Percentiles rank a stretch among this genome's conserved stretches.
Evolutionary conservation across 2,888 invertebrate genomes (phyloP).

Genomic region (Drosophila pseudotalamancana): DNA sequence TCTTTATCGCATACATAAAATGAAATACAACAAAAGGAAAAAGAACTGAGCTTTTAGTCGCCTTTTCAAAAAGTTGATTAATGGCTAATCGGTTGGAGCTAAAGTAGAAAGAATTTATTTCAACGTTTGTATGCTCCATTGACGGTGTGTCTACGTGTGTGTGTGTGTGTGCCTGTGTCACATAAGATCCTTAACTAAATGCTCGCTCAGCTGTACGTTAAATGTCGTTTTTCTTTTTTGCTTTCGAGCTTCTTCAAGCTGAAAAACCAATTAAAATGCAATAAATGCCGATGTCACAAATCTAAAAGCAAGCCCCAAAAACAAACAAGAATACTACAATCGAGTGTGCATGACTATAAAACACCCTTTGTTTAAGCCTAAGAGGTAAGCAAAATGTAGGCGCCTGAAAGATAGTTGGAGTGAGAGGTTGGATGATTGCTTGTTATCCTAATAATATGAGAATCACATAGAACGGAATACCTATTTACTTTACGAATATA

Average conservation of each 20-base stretch:
- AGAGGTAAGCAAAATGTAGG: not conserved
- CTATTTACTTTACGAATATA: too few species aligned
- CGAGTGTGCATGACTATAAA: not conserved
- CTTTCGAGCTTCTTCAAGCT: conserved; percentile 54
- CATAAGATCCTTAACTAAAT: conserved; percentile 34
- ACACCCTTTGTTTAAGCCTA: not conserved
- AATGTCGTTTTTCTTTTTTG: conserved; percentile 29
- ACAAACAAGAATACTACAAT: conserved; percentile 11
- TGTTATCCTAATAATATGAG: not conserved
- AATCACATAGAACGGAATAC: not conserved
- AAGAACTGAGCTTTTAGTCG: conserved; percentile 27
- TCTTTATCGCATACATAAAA: conserved; percentile 48
- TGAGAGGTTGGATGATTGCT: too few species aligned
- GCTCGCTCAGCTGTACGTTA: conserved; percentile 44
- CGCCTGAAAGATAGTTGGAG: not conserved
- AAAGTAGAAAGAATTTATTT: conserved; percentile 25
- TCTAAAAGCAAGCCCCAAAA: conserved; percentile 51
- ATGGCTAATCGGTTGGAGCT: conserved; percentile 21
- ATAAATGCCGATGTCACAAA: conserved; percentile 46
- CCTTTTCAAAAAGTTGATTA: conserved; percentile 39
- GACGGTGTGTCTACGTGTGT: conserved; percentile 5
- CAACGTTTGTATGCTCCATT: conserved; percentile 37
- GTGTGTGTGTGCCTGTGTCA: conserved; percentile 1
- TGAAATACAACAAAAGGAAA: not conserved
- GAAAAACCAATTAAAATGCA: conserved; percentile 66